These are phyloP conservation scores for Enteromius afrohamiltoni DNA, from an alignment of 2,797 vertebrate genomes.

Conservation along the genomic window DNA sequence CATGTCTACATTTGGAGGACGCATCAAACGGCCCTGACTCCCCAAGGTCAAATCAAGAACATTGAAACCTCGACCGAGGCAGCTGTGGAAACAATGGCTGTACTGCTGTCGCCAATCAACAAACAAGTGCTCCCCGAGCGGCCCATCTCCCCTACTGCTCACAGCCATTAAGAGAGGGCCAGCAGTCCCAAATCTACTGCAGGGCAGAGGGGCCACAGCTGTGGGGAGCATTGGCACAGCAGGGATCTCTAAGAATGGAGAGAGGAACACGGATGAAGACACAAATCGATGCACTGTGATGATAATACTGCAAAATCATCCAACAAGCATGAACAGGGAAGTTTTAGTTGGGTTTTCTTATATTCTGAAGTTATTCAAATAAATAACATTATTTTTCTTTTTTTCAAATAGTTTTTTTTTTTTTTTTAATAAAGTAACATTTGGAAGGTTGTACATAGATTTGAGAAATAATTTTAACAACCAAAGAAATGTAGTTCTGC, in stretches of 20 bases:
- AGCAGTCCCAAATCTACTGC: slow-evolving; percentile 38
- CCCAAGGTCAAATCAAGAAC: slow-evolving; percentile 62
- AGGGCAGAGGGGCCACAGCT: slow-evolving; percentile 52
- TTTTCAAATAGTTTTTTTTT: background rate
- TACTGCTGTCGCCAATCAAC: slow-evolving; percentile 54
- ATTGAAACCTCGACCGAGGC: slow-evolving; percentile 55
- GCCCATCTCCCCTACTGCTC: slow-evolving; percentile 50
- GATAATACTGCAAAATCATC: slow-evolving; percentile 20
- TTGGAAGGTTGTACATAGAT: background rate
- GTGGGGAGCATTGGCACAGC: slow-evolving; percentile 44
- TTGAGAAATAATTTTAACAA: background rate
- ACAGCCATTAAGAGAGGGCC: slow-evolving; percentile 48
- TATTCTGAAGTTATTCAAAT: background rate
- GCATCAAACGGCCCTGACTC: slow-evolving; percentile 37
- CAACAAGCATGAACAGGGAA: background rate
- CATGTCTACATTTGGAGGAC: slow-evolving; percentile 39
- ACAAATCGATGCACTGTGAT: slow-evolving; percentile 49
- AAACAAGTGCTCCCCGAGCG: slow-evolving; percentile 58
- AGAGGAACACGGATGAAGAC: slow-evolving; percentile 36
- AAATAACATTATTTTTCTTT: background rate
- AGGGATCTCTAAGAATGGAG: slow-evolving; percentile 21
- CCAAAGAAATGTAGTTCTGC: background rate
- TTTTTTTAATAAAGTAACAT: background rate
- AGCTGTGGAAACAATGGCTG: slow-evolving; percentile 66
- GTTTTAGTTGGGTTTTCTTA: background rate